A percentile compares a stretch with the other conserved stretches of the same genome.
Conservation (phyloP, 2,888 invertebrate species). For the Pandemis cinnamomeana region DNA sequence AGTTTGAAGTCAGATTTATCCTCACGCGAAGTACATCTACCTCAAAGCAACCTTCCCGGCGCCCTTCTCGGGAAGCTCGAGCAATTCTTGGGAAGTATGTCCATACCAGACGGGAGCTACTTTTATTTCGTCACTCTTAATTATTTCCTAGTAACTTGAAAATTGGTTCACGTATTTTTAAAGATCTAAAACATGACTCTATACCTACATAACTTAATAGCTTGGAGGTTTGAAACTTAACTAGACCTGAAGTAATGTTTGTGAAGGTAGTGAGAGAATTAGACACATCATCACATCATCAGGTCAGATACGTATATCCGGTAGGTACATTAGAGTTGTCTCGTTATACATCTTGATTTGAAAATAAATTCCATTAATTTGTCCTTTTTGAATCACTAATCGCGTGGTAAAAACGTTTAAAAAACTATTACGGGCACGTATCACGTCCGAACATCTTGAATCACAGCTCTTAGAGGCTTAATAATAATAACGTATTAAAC, state of each 20-base stretch:
- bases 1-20: constrained; percentile 45
- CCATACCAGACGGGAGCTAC: neutral
- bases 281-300: neutral
- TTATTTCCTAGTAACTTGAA: too few relatives aligned
- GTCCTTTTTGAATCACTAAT: neutral
- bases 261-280: neutral
- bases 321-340: neutral
- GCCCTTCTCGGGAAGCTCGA: neutral
- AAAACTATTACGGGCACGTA: constrained; percentile 16
- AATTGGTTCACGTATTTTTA: neutral
- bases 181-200: neutral
- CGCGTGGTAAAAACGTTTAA: constrained; percentile 5
- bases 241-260: neutral
- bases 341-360: neutral
- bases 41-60: too few relatives aligned
- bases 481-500: constrained; percentile 29
- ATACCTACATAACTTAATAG: neutral
- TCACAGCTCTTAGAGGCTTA: constrained; percentile 24
- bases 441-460: constrained; percentile 23
- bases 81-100: neutral
- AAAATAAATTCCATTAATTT: neutral
- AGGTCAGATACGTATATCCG: neutral
- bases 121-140: neutral
- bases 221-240: neutral
- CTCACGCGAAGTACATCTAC: neutral